A percentile compares a stretch with the other conserved stretches of the same genome.
These are phyloP conservation scores for Lepidurus packardi DNA, from an alignment of 1,140 invertebrate genomes.

Conservation along the genomic window DNA sequence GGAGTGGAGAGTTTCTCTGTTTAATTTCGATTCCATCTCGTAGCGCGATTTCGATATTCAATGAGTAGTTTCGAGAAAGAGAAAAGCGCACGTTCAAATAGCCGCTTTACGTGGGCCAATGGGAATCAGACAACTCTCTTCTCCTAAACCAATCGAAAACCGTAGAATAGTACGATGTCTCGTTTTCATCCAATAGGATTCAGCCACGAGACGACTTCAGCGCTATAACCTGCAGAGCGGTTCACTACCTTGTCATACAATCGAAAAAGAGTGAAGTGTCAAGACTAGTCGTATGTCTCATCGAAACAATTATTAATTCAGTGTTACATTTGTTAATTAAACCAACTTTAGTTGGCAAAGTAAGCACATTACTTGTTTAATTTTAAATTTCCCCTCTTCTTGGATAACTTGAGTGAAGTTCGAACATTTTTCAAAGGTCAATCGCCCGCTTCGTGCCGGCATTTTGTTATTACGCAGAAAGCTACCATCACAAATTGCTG, in stretches of 20 bases:
- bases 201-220: slow-evolving; percentile 22
- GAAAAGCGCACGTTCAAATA: not conserved
- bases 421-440: no score
- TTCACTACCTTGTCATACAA: slow-evolving; percentile 6
- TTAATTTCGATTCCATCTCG: no score
- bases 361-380: no score
- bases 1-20: no score
- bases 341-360: not conserved
- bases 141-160: not conserved
- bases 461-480: no score
- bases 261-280: not conserved
- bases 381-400: no score
- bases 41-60: not conserved
- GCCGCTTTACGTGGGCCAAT: slow-evolving; percentile 25
- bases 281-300: not conserved
- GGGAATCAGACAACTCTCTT: slow-evolving; percentile 8
- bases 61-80: not conserved
- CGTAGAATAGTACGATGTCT: not conserved
- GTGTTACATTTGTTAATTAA: not conserved
- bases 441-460: no score
- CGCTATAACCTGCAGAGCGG: slow-evolving; percentile 17
- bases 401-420: no score
- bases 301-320: not conserved
- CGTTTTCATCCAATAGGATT: not conserved
- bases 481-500: no score